Base-by-base conservation (phyloP, 2,113 vertebrate genomes). In the Sinocyclocheilus maitianheensis region DNA sequence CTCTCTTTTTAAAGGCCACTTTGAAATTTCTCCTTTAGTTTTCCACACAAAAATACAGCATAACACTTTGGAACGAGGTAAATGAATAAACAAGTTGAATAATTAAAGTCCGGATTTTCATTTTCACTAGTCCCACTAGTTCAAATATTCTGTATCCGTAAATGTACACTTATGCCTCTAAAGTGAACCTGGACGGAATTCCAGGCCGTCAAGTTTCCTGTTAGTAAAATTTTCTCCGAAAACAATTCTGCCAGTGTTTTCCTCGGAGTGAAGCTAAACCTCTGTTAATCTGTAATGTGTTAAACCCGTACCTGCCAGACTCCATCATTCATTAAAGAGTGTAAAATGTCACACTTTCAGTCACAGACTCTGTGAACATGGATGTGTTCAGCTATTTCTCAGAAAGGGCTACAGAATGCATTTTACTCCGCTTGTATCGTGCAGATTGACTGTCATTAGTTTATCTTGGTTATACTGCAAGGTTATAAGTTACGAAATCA, bases 211-310 rank as follows among this genome's bases (percentile, higher is more conserved):
- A 55, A 24, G n/a, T 43, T 48, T 78, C 24, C 53, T 69, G 79
- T 74, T 74, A 46, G 10, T 75, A 60, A 22, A 22, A 60, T 60
- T 60, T 22, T 58, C 53, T 37, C 55, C 6, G 20, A 53, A 72
- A 76, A 77, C 71, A 80, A 63, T 58, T 43, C 43, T 30, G 16
- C 14, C 78, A 18, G 34, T 76, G 77, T 85, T 63, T 10, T 60
- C 60, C 80, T 77, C 60, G 0, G 14, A 43, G 76, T 69, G 13
- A 58, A 63, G 53, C 60, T 34, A 60, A 77, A 62, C 58, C 55
- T n/a, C 84, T 77, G 87, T 88, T 88, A 84, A 88, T 84, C 80
- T 86, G 84, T 88, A 48, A 88, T 76, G 81, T 78, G 84, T 86
- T 83, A 84, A 86, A 83, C 30, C 51, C 22, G 24, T 55, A 30